phyloP scores from a whole-genome alignment of 2,888 invertebrate genomes.

The Meiosimyza decipiens region DNA sequence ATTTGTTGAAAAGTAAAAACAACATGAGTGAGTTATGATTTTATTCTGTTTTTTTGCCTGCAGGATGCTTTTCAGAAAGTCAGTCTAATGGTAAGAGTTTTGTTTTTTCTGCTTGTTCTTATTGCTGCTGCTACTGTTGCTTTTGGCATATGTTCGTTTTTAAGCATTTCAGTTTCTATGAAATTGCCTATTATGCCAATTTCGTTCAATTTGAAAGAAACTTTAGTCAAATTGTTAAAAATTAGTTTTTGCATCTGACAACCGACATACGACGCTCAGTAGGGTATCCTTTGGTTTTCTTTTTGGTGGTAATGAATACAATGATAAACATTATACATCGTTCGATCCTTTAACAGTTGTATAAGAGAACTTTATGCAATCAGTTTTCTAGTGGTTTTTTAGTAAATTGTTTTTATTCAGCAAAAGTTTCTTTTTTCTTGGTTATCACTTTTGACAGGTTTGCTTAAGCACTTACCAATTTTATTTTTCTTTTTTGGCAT shows the following conservation, averaged over 20 bases:
- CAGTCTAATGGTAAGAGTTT: constrained; percentile 1
- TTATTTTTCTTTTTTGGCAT: too few species aligned
- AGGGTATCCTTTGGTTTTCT: too few species aligned
- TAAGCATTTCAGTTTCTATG: not conserved
- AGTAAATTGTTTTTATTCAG: too few species aligned
- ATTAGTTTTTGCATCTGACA: not conserved
- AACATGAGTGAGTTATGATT: not conserved
- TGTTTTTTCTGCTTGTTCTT: not conserved
- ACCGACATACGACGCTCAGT: too few species aligned
- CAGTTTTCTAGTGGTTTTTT: too few species aligned
- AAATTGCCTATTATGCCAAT: constrained; percentile 12
- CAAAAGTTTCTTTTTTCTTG: too few species aligned
- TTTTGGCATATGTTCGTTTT: constrained; percentile 8
- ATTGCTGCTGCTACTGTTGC: not conserved
- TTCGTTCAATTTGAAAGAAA: not conserved
- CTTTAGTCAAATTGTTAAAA: not conserved
- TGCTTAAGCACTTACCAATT: too few species aligned
- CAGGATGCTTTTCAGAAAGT: constrained; percentile 5
- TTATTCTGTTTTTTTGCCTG: constrained; percentile 14
- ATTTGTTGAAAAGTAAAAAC: constrained; percentile 10
- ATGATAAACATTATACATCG: too few species aligned
- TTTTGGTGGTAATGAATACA: too few species aligned
- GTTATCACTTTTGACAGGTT: too few species aligned
- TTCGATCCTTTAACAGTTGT: too few species aligned
- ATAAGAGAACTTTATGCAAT: too few species aligned